Base-by-base conservation (phyloP, 92 coral and sea anemone species). In the Zoanthus sansibaricus region DNA sequence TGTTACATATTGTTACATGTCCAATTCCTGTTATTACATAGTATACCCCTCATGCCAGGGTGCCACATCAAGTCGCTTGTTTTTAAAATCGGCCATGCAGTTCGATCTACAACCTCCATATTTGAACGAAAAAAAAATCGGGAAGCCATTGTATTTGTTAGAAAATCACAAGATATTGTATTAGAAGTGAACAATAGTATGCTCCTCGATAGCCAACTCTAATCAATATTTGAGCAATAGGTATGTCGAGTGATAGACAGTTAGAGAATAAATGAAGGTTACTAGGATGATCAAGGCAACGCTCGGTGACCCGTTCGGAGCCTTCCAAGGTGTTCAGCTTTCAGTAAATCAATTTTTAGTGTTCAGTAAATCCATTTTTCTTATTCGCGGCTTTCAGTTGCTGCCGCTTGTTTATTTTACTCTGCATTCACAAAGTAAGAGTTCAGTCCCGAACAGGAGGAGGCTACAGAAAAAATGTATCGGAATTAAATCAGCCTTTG, bases 41-140 rank as follows among this genome's bases (percentile, higher is more conserved):
- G 52, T 77, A 77, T 77, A 77, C 83, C 83, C 83, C 83, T 77
- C 83, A 77, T 77, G 83, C 83, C 83, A 70, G 83, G 83, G 83
- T 77, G 83, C 71, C 83, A 77, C 70, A 47, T 77, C 83, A 77
- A 77, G 52, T 77, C 71, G 71, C 83, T 77, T 77, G 83, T 77
- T 77, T 77, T 77, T 77, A 77, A 77, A 77, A 77, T 77, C 71
- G 83, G 71, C 83, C 83, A 56, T 56, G 64, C 64, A 77, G 71
- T 77, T 77, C 83, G 83, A 70, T 77, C 71, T 77, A 77, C 71
- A 77, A 77, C 83, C 83, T 77, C 83, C 83, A 77, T 31, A 77
- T 77, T 75, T 75, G 64, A 75, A 75, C 46, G 79, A 75, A 75
- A 75, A 74, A 74, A 75, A 75, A 75, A 75, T 75, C 79, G 79